Percentiles rank a stretch among this genome's conserved stretches.
Evolutionary conservation across 2,797 vertebrate species (phyloP).

Genomic region (Botia kubotai): DNA sequence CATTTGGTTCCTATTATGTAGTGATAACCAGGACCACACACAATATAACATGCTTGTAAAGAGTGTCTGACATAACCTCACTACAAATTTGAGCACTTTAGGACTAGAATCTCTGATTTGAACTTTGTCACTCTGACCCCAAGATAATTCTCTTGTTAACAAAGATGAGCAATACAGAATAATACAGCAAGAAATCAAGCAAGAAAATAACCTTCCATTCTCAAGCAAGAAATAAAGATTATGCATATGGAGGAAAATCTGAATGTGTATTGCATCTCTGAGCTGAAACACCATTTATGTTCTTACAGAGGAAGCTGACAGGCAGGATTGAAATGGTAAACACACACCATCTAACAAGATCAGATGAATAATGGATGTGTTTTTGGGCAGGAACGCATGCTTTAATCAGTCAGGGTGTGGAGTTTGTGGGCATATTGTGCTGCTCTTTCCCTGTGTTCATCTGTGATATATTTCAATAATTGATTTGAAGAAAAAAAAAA

Average conservation of each 20-base stretch:
- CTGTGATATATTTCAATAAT: background rate
- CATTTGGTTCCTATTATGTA: too few species aligned
- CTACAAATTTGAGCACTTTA: too few species aligned
- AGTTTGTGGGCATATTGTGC: background rate
- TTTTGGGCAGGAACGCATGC: background rate
- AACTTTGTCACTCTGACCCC: background rate
- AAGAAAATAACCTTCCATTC: background rate
- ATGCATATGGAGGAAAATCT: background rate
- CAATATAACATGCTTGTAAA: too few species aligned
- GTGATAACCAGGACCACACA: too few species aligned
- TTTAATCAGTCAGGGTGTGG: background rate
- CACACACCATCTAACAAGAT: background rate
- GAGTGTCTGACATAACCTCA: background rate
- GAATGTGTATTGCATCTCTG: background rate
- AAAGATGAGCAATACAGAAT: slow-evolving; percentile 10
- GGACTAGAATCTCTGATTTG: background rate
- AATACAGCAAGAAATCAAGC: slow-evolving; percentile 19
- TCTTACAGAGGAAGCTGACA: background rate
- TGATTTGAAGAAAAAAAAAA: background rate
- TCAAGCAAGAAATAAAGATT: slow-evolving; percentile 7
- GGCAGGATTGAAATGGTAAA: background rate
- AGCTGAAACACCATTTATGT: background rate
- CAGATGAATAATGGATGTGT: slow-evolving; percentile 15
- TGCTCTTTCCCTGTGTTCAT: background rate
- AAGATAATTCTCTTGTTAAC: background rate